Base-by-base conservation (phyloP, 2,797 vertebrate genomes). In the Acanthis flammea region DNA sequence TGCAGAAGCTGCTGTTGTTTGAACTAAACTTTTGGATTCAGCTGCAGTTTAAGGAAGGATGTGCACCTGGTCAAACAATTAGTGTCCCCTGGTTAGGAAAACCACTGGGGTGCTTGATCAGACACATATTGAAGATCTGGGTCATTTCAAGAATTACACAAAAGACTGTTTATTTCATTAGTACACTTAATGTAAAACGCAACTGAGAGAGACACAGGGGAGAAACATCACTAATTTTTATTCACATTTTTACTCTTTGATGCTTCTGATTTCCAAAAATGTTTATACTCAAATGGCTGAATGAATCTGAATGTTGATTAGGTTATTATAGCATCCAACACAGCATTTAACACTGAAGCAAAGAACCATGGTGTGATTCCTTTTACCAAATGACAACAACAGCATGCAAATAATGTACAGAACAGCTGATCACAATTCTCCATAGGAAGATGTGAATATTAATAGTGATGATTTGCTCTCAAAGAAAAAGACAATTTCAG, bases 131-230 rank as follows among this genome's bases (percentile, higher is more conserved):
- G 75, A 86, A 83, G 48, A 96, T 91, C 81, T 96, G 57, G 50
- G 78, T 91, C 86, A 72, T 76, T 53, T 86, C 50, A 83, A 71
- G 72, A 88, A 90, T 86, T 94, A 77, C 94, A 96, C 91, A 93
- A 79, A 92, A 86, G 88, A 92, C 28, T 83, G 71, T 88, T 95
- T 92, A 92, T 88, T 93, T 94, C 88, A 97, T 97, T 96, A 93
- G 89, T 72, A 48, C 7, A 82, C 66, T 93, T 93, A 72, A 94
- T 91, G 89, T 88, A 91, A 91, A 91, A 92, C 0, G 2, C 72
- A 93, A 89, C 91, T 71, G 68, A 47, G 71, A 94, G 19, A 95
- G 28, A 90, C 95, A 77, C 88, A 85, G 89, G 94, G 93, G 95
- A 95, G 84, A 94, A 95, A 80, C 62, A 89, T 42, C 78, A 80